phyloP scores from a whole-genome alignment of 2,113 vertebrate genomes.

The Hemibagrus wyckioides region DNA sequence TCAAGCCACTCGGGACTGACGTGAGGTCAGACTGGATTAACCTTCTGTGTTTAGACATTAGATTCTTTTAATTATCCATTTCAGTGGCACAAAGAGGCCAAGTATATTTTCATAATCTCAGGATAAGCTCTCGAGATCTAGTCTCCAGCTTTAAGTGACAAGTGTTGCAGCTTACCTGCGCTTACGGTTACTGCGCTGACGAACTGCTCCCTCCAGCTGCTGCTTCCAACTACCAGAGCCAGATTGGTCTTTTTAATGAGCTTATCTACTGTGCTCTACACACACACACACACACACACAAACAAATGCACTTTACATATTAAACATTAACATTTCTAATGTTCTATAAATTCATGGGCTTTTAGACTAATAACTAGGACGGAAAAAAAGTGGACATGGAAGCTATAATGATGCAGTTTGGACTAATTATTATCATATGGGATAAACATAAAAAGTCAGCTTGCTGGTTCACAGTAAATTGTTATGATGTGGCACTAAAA shows the following conservation, averaged over 20 bases:
- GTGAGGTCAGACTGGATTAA: slow-evolving; percentile 30
- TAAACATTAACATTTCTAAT: neutral
- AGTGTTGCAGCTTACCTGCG: slow-evolving; percentile 68
- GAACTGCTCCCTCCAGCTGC: slow-evolving; percentile 85
- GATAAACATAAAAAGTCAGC: neutral
- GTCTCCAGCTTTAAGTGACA: neutral
- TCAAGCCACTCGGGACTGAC: slow-evolving; percentile 15
- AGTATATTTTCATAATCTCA: slow-evolving; percentile 8
- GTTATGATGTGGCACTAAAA: neutral
- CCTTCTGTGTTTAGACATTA: neutral
- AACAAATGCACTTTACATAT: slow-evolving; percentile 29
- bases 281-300: slow-evolving; percentile 49
- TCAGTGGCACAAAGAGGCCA: neutral
- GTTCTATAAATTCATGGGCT: neutral
- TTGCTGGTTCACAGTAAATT: neutral
- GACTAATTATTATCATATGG: neutral
- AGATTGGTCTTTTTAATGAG: slow-evolving; percentile 85
- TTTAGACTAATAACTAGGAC: neutral
- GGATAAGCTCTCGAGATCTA: neutral
- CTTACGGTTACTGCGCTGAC: slow-evolving; percentile 81
- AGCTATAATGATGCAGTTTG: neutral
- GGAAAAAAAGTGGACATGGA: slow-evolving; percentile 1
- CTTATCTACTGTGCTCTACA: slow-evolving; percentile 82
- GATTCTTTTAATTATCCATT: neutral
- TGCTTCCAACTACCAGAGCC: slow-evolving; percentile 82